phyloP scores from a whole-genome alignment of 1,140 invertebrate genomes.

The Trachymyrmex septentrionalis region DNA sequence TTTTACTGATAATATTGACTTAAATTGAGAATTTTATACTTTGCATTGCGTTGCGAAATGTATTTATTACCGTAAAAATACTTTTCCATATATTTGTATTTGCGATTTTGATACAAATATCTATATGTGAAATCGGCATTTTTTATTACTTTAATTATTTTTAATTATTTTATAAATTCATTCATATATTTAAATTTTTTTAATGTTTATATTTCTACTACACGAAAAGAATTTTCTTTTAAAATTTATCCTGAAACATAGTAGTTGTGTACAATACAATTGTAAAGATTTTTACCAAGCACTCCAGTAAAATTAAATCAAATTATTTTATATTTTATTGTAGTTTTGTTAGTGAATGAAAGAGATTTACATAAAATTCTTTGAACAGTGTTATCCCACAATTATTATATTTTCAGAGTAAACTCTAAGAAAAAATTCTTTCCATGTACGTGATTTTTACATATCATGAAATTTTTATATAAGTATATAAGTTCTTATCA shows the following conservation, averaged over 20 bases:
- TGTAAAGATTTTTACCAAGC: no score
- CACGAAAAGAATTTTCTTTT: no score
- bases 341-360: no score
- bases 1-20: not conserved
- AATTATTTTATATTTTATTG: no score
- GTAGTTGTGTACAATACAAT: no score
- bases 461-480: not conserved
- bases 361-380: no score
- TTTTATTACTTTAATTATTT: not conserved
- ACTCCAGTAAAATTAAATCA: no score
- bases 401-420: no score
- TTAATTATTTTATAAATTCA: conserved; percentile 12
- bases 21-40: not conserved
- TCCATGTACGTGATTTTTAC: no score
- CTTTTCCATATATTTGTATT: not conserved
- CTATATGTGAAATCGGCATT: not conserved
- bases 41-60: not conserved
- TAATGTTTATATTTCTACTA: not conserved
- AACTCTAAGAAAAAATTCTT: no score
- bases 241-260: no score
- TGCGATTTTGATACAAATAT: not conserved
- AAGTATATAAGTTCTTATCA: not conserved
- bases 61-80: not conserved
- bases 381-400: no score
- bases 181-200: not conserved